phyloP scores from a whole-genome alignment of 1,140 invertebrate genomes.

The Antheraea mylitta region DNA sequence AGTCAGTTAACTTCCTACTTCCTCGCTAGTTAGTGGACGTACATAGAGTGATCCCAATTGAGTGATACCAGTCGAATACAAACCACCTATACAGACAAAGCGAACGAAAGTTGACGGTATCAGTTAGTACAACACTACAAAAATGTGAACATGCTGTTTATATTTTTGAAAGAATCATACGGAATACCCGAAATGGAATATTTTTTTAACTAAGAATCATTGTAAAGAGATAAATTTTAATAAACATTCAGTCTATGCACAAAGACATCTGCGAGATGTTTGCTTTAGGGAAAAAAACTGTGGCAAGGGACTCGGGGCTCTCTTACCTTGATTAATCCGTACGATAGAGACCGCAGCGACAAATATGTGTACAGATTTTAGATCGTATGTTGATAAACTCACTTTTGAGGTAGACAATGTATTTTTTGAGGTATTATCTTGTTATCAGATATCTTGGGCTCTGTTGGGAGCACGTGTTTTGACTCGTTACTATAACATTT shows the following conservation, averaged over 20 bases:
- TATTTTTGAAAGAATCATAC: neutral
- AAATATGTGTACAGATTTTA: slow-evolving; percentile 72
- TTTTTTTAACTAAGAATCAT: neutral
- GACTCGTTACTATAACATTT: slow-evolving; percentile 54
- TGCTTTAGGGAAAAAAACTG: slow-evolving; percentile 56
- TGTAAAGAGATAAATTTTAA: slow-evolving; percentile 4
- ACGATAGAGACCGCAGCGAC: slow-evolving; percentile 64
- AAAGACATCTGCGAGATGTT: slow-evolving; percentile 42
- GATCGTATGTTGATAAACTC: slow-evolving; percentile 69
- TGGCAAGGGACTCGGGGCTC: slow-evolving; percentile 51
- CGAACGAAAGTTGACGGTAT: no score
- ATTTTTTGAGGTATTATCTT: slow-evolving; percentile 45
- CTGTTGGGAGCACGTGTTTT: slow-evolving; percentile 58
- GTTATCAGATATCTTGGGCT: slow-evolving; percentile 52
- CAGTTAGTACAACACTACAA: no score
- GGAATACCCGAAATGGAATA: neutral
- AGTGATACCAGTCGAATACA: no score
- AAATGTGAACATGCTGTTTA: no score
- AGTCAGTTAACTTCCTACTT: no score
- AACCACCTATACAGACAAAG: no score
- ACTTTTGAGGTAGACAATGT: slow-evolving; percentile 58
- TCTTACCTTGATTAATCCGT: slow-evolving; percentile 66
- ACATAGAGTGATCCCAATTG: no score
- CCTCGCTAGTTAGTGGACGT: no score
- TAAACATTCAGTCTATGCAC: slow-evolving; percentile 21